Conservation (phyloP, 2,113 vertebrate genomes). For the Pygoscelis adeliae region DNA sequence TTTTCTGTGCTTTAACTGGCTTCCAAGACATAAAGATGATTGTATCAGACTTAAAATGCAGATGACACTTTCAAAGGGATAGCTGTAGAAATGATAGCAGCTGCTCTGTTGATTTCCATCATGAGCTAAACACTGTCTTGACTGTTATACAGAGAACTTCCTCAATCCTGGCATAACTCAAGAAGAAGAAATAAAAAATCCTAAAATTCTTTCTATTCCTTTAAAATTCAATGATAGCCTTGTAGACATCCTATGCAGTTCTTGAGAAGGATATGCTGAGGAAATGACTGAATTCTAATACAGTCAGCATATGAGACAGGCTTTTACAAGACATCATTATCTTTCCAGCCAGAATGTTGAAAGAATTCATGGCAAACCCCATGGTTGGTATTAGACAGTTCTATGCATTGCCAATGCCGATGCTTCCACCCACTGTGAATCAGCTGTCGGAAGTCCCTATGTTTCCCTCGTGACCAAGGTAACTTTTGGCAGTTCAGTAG, state of each 20-base stretch:
- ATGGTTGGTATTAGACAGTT: neutral
- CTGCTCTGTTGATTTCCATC: neutral
- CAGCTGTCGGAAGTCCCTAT: neutral
- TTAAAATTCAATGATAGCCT: neutral
- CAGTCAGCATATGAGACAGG: neutral
- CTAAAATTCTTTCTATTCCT: neutral
- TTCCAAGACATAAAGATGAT: slow-evolving; percentile 2
- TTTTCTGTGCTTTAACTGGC: neutral
- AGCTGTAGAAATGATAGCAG: neutral
- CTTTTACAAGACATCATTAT: slow-evolving; percentile 22
- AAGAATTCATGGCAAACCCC: neutral
- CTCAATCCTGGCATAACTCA: neutral
- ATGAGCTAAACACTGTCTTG: neutral
- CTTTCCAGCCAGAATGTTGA: slow-evolving; percentile 23
- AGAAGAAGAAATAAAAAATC: neutral
- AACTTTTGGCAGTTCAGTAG: neutral
- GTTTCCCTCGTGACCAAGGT: neutral
- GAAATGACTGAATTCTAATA: slow-evolving; percentile 38
- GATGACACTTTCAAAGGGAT: neutral
- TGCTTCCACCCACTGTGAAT: neutral
- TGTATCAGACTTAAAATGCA: slow-evolving; percentile 11
- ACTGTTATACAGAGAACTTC: neutral
- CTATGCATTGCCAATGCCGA: fast-evolving
- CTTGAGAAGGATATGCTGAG: neutral
- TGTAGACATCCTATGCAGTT: neutral